phyloP scores from a whole-genome alignment of 1,140 invertebrate genomes.

The Drosophila nannoptera region DNA sequence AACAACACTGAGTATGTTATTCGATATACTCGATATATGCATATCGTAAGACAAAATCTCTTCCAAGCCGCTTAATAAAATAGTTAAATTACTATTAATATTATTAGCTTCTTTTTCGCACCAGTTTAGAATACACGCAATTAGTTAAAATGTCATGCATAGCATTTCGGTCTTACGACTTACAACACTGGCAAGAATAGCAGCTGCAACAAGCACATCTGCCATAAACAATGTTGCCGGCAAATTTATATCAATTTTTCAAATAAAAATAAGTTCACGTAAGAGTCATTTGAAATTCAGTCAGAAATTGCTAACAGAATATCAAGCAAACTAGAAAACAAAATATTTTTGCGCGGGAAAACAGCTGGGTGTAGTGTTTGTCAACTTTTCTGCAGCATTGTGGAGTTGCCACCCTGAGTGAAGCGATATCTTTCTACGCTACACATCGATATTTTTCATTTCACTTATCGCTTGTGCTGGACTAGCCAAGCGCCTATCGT shows the following conservation, averaged over 20 bases:
- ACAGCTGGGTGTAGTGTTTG: constrained; percentile 34
- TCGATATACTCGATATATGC: constrained; percentile 40
- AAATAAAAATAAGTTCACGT: constrained; percentile 2
- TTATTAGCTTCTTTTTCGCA: not conserved
- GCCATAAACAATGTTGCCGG: constrained; percentile 19
- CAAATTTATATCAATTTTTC: constrained; percentile 1
- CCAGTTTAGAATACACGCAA: not conserved
- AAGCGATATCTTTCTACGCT: constrained; percentile 8
- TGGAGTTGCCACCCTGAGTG: constrained; percentile 5
- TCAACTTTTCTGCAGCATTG: not conserved
- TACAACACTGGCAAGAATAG: constrained; percentile 33
- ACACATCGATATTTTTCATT: constrained; percentile 27
- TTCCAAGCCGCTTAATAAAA: not conserved
- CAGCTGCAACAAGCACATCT: constrained; percentile 43
- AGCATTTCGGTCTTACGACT: not conserved
- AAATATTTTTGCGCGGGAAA: constrained; percentile 47
- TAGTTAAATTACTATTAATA: constrained; percentile 9
- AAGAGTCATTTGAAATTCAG: not conserved
- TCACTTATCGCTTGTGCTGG: constrained; percentile 21
- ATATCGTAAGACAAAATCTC: not conserved
- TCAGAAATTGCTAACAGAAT: not conserved
- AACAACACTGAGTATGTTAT: constrained; percentile 26
- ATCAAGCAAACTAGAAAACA: not conserved
- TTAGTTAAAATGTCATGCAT: not conserved
- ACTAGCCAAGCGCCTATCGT: constrained; percentile 44